Evolutionary conservation across 2,113 vertebrate species (phyloP), one percentile per base, ranked within the genome.

Genomic region (Setophaga coronata): DNA sequence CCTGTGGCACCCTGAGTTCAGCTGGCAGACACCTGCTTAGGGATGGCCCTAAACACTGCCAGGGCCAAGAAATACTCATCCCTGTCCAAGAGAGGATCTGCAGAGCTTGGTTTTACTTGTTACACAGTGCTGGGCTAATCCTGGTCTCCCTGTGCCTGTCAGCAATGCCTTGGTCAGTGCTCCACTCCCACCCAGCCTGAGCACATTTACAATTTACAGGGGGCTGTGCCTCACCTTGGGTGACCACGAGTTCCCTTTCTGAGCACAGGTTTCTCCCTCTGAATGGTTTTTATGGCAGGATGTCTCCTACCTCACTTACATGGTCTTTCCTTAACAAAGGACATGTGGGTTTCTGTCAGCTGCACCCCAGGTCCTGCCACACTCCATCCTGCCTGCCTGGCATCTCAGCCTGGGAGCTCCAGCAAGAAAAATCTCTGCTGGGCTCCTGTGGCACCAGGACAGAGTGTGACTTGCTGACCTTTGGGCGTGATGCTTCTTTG

Each of bases 231-330:
- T 62, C 36, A 28, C n/a, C 48, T 45, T 21, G 34, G 40, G 54
- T 8, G 18, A 3, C 15, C 0, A 0, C 13, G 45, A 26, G 14
- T 28, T 80, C 42, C 25, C 64, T 58, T 50, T 45, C 43, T 10
- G 43, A 19, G 43, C 18, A 16, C 28, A 23, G 60, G 14, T 79
- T 67, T 87, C 61, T 84, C 19, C n/a, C 18, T 69, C 34, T 4
- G 3, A 5, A n/a, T 77, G 78, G 50, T n/a, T 77, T 28, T 60
- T 45, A 48, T 64, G 71, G 58, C 82, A 83, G 82, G 51, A 77
- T 80, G 60, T 76, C 21, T 61, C 85, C 92, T 96, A 93, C 95
- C 91, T 96, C 93, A 86, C 47, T 72, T 38, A 14, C 43, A 14
- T 12, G 34, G 28, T 56, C 42, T 72, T 57, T 82, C 5, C 1